A percentile compares a stretch with the other conserved stretches of the same genome.
Conservation (phyloP, 2,888 invertebrate genomes). For the Euphydryas editha region DNA sequence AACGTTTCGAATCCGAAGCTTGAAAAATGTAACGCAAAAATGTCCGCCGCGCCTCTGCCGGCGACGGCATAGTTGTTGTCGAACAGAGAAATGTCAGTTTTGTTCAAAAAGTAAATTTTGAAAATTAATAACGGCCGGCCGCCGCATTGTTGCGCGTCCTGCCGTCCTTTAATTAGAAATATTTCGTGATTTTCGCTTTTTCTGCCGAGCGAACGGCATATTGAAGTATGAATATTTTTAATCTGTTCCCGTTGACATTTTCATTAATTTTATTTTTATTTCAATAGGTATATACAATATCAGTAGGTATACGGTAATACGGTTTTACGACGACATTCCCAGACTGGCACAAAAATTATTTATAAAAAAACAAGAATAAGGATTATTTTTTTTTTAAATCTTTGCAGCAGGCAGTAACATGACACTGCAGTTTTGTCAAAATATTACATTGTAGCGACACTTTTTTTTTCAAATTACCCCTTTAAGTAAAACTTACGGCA, state of each 20-base stretch:
- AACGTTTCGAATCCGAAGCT: slow-evolving; percentile 28
- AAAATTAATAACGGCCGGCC: slow-evolving; percentile 75
- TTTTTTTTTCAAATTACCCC: slow-evolving; percentile 65
- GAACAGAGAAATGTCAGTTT: slow-evolving; percentile 77
- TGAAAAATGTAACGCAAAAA: slow-evolving; percentile 66
- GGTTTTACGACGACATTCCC: background rate
- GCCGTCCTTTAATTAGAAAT: slow-evolving; percentile 75
- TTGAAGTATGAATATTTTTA: slow-evolving; percentile 39
- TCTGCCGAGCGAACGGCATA: slow-evolving; percentile 42
- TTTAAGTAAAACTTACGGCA: slow-evolving; percentile 55
- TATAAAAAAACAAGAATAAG: slow-evolving; percentile 19
- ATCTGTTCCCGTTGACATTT: slow-evolving; percentile 22
- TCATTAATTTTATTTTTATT: too few relatives aligned
- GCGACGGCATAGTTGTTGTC: slow-evolving; percentile 62
- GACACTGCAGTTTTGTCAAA: slow-evolving; percentile 79
- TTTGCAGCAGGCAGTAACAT: slow-evolving; percentile 62
- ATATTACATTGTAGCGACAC: slow-evolving; percentile 70
- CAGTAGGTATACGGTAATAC: background rate
- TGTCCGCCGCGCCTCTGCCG: slow-evolving; percentile 64
- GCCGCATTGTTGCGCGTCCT: slow-evolving; percentile 63
- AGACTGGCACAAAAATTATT: background rate
- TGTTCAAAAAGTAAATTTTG: slow-evolving; percentile 69
- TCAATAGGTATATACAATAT: too few relatives aligned
- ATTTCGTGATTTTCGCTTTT: slow-evolving; percentile 71
- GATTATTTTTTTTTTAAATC: slow-evolving; percentile 38